Evolutionary conservation across 92 coral and sea anemone species (phyloP), one percentile per base, ranked within the genome.

Genomic region (Phenganax stokvisi): DNA sequence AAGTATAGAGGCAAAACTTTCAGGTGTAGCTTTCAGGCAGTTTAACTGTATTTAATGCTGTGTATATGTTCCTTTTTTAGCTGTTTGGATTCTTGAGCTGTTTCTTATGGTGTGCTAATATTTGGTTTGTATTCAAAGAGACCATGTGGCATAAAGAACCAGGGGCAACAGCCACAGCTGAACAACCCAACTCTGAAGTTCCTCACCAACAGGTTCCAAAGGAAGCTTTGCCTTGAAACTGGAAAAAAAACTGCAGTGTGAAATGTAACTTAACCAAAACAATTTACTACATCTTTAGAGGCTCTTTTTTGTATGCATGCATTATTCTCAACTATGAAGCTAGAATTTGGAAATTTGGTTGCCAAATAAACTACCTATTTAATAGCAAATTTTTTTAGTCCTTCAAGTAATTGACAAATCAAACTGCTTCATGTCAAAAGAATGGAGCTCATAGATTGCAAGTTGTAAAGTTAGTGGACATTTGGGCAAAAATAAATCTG

Each of bases 111-210:
- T 90, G 90, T 56, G 89, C 87, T 76, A 94, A 94, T 76, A 70
- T 94, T 59, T 94, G 98, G 98, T 94, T 94, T 86, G 75, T 94
- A 79, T 94, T 91, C 88, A 94, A 94, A 84, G 98, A 94, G 79
- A 94, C 98, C 4, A 91, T 92, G 0, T 94, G 98, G 98, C 98
- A 94, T 79, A 94, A 92, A 64, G 83, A 79, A 65, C 74, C 83
- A 7, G 74, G 62, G n/a, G 83, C 83, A 28, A 53, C 83, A 17
- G 70, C 79, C 28, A 71, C 84, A 47, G 74, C 85, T 12, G 86
- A 84, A 7, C 54, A 84, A 27, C 80, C 88, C 28, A 84, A 83
- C 12, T 85, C 80, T 4, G 89, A 85, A 25, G 56, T 82, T 10
- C 85, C 86, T 0, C 80, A 72, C 44, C 88, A 82, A 61, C 91